Evolutionary conservation across 2,888 invertebrate species (phyloP).

Genomic region (Agonopterix heracliana): DNA sequence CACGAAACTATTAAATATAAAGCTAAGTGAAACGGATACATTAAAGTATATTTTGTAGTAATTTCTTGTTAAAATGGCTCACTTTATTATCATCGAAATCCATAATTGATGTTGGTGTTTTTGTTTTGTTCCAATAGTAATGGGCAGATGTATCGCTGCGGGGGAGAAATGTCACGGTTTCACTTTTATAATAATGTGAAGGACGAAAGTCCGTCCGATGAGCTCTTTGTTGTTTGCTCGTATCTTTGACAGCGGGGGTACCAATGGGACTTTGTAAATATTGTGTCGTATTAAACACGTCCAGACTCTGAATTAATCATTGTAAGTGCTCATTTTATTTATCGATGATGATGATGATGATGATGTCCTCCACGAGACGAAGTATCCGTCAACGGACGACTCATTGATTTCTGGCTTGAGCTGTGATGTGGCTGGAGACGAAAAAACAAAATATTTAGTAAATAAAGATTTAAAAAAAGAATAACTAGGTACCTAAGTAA

Average conservation of each 20-base stretch:
- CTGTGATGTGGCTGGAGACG: too few species aligned
- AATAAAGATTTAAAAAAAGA: too few species aligned
- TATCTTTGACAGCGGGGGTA: constrained; percentile 15
- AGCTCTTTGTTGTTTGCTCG: constrained; percentile 35
- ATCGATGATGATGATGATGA: background rate
- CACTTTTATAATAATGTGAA: constrained; percentile 22
- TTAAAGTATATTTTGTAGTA: constrained; percentile 6
- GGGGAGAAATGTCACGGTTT: constrained; percentile 52
- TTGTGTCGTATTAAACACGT: constrained; percentile 9
- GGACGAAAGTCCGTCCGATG: constrained; percentile 40
- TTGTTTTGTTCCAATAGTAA: constrained; percentile 35
- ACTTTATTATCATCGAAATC: constrained; percentile 16
- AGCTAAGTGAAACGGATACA: constrained; percentile 6
- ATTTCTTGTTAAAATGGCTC: constrained; percentile 9
- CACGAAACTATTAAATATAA: background rate
- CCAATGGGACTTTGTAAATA: constrained; percentile 10
- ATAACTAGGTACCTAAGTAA: too few species aligned
- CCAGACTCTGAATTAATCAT: background rate
- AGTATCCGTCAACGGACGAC: background rate
- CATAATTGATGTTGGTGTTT: constrained; percentile 31
- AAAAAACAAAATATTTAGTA: too few species aligned
- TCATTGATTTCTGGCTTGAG: too few species aligned
- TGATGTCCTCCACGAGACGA: background rate
- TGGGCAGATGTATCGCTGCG: constrained; percentile 47
- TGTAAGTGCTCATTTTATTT: background rate